phyloP scores from a whole-genome alignment of 2,888 invertebrate species.

The Lithosia quadra region DNA sequence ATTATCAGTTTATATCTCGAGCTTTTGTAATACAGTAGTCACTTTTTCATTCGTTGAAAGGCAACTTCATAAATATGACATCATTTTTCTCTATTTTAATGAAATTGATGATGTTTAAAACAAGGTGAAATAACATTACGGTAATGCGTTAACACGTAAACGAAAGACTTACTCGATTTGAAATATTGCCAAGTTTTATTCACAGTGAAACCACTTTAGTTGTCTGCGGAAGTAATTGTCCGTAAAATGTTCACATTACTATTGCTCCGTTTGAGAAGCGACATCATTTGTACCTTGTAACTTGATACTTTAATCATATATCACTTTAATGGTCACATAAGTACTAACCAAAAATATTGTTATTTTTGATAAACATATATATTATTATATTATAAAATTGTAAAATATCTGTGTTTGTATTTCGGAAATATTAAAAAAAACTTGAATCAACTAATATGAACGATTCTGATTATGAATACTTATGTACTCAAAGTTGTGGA shows the following conservation, averaged over 20 bases:
- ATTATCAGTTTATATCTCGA: background rate
- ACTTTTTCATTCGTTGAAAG: slow-evolving; percentile 4
- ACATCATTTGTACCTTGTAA: slow-evolving; percentile 7
- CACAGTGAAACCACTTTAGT: slow-evolving; percentile 23
- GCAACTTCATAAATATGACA: slow-evolving; percentile 1
- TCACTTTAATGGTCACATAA: background rate
- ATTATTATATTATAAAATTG: no score
- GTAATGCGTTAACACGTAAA: background rate
- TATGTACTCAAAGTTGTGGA: no score
- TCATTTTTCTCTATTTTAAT: background rate
- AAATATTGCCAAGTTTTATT: slow-evolving; percentile 5
- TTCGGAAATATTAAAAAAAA: no score
- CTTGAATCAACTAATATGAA: no score
- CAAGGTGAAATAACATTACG: background rate
- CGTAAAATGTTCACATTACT: slow-evolving; percentile 5
- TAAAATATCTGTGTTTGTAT: no score
- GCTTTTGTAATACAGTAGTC: background rate
- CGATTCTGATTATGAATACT: no score
- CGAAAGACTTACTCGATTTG: background rate
- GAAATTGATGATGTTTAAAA: background rate
- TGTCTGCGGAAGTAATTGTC: slow-evolving; percentile 26
- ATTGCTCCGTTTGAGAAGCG: background rate
- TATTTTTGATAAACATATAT: background rate
- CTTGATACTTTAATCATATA: background rate
- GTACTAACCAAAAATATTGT: background rate